These are phyloP conservation scores for Papilio demoleus DNA, from an alignment of 2,888 invertebrate genomes.

Conservation along the genomic window DNA sequence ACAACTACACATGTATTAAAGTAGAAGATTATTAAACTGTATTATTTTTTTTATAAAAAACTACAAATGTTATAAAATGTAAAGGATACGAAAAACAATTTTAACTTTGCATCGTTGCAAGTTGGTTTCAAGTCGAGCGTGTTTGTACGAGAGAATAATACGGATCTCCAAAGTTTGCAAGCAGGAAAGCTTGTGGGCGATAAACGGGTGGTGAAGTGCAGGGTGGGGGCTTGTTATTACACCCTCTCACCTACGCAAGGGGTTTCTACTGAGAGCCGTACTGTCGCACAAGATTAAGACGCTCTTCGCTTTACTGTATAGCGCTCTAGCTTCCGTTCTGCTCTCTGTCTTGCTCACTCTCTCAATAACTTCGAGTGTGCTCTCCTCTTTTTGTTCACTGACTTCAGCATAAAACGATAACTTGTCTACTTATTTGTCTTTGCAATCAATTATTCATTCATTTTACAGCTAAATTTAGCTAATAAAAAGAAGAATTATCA, in stretches of 20 bases:
- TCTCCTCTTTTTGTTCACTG: constrained; percentile 56
- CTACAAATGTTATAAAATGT: constrained; percentile 35
- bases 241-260: constrained; percentile 80
- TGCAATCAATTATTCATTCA: constrained; percentile 10
- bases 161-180: constrained; percentile 77
- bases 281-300: constrained; percentile 79
- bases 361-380: constrained; percentile 62
- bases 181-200: constrained; percentile 67
- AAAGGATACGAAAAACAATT: constrained; percentile 45
- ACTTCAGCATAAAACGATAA: constrained; percentile 56
- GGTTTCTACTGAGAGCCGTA: constrained; percentile 70
- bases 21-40: not conserved
- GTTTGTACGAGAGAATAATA: constrained; percentile 75
- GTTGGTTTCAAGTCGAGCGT: constrained; percentile 71
- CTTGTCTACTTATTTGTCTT: constrained; percentile 39
- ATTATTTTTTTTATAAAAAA: constrained; percentile 31
- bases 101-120: constrained; percentile 61
- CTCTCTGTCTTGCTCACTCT: constrained; percentile 53
- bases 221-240: constrained; percentile 76
- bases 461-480: constrained; percentile 8
- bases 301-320: constrained; percentile 74
- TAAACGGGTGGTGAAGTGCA: constrained; percentile 60
- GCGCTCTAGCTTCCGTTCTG: constrained; percentile 68
- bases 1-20: not conserved
- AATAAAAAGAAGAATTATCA: constrained; percentile 16